Base-by-base conservation (phyloP, 2,113 vertebrate genomes). In the Rhabdornis inornatus region DNA sequence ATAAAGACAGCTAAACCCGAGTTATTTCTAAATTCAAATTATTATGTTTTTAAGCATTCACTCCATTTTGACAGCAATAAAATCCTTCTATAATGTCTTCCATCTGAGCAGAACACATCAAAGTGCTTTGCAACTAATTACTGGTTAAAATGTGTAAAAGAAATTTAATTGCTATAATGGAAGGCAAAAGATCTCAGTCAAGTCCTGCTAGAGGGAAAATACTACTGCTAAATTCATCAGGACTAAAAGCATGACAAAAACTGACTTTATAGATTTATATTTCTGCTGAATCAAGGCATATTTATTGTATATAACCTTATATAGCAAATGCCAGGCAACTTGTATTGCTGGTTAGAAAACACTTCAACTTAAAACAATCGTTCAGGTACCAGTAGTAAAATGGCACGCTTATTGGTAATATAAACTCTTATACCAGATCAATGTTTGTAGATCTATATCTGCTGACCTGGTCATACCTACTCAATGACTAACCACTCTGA, bases 101-200 rank as follows among this genome's bases (percentile, higher is more conserved):
- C 86, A 87, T 83, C 64, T 83, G 81, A 89, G 27, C 23, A 61
- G 60, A 63, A 24, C 28, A 68, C 60, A 91, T 64, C 30, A 72
- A 88, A 93, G 74, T 39, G 37, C 71, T 83, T 78, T 83, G 55
- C 64, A 85, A 85, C 44, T 88, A 95, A 89, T 88, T 52, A n/a
- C 45, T 81, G 39, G 33, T 83, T 72, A 89, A 89, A 82, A 83
- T 19, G 40, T 42, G 19, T 37, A 55, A 42, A 59, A 90, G 25
- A 57, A 33, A 22, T 60, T 78, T 80, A 91, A 88, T 91, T 93
- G 55, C 70, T 89, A 59, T 39, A 87, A 74, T 39, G 23, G 33
- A 65, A 90, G 16, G 42, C 56, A 75, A 95, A 85, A 55, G 10
- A 91, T 64, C 63, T 94, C 53, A 75, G 21, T 40, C 39, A 78